These are phyloP conservation scores for Cydia splendana DNA, from an alignment of 1,140 invertebrate species.

Conservation along the genomic window DNA sequence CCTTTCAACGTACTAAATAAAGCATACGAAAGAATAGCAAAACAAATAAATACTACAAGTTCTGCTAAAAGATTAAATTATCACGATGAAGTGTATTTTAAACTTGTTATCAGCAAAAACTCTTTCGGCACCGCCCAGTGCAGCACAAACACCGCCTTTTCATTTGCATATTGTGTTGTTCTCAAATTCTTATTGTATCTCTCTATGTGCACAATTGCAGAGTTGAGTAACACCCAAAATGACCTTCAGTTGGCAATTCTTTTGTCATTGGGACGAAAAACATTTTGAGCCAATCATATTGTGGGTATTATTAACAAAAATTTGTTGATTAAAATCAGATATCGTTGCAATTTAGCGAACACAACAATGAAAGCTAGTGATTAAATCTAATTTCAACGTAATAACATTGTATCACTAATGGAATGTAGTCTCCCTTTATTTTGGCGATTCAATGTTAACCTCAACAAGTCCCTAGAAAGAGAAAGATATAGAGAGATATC, in stretches of 20 bases:
- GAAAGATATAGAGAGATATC: too few species aligned
- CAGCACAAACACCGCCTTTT: not conserved
- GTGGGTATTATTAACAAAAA: not conserved
- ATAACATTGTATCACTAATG: too few species aligned
- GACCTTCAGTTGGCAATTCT: not conserved
- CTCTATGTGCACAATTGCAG: conserved; percentile 20
- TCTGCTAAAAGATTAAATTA: not conserved
- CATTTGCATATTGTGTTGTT: conserved; percentile 22
- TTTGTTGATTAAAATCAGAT: too few species aligned
- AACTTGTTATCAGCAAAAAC: not conserved
- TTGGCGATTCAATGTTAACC: too few species aligned
- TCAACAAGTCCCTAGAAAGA: too few species aligned
- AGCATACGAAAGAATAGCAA: too few species aligned
- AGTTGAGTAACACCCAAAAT: conserved; percentile 9
- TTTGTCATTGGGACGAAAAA: not conserved
- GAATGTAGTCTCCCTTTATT: too few species aligned
- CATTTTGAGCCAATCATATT: not conserved
- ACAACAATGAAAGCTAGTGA: too few species aligned
- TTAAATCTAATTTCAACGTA: too few species aligned
- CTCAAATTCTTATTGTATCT: not conserved
- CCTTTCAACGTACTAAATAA: too few species aligned
- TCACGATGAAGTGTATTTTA: not conserved
- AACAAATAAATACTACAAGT: not conserved
- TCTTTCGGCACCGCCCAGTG: not conserved
- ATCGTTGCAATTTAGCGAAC: too few species aligned